Conservation (phyloP, 2,797 vertebrate species). For the Acanthurus tractus region DNA sequence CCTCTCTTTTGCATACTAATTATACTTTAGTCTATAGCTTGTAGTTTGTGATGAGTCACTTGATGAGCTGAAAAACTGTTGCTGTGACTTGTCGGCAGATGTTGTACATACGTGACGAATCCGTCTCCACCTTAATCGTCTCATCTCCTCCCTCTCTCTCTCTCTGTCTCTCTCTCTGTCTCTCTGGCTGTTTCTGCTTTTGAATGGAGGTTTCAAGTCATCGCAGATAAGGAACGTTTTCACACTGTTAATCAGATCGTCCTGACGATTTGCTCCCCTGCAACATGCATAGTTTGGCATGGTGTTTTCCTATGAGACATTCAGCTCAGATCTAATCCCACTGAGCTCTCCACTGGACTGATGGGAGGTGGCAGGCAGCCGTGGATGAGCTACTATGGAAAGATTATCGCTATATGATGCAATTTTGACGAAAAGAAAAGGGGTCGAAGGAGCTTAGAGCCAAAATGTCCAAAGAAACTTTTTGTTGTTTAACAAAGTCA, state of each 20-base stretch:
- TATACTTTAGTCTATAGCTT: neutral
- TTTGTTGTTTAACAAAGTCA: neutral
- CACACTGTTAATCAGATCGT: conserved; percentile 81
- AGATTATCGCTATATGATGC: conserved; percentile 38
- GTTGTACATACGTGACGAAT: conserved; percentile 66
- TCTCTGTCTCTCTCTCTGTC: conserved; percentile 40
- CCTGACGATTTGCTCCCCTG: conserved; percentile 66
- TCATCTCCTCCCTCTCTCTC: conserved; percentile 61
- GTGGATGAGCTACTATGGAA: conserved; percentile 44
- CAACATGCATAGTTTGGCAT: conserved; percentile 74
- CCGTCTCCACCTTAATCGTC: conserved; percentile 64
- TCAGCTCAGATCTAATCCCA: conserved; percentile 78
- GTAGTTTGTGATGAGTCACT: neutral
- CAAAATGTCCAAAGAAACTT: conserved; percentile 12
- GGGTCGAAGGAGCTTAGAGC: conserved; percentile 5
- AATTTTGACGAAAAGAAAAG: conserved; percentile 13
- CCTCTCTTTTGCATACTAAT: neutral
- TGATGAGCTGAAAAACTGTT: conserved; percentile 14
- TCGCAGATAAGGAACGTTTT: conserved; percentile 83
- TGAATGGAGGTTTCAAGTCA: conserved; percentile 82
- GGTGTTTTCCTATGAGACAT: conserved; percentile 78
- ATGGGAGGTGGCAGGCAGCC: conserved; percentile 48
- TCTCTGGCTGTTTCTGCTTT: conserved; percentile 57
- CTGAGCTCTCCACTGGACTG: conserved; percentile 36
- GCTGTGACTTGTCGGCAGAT: conserved; percentile 54